Conservation (phyloP, 1,140 invertebrate genomes). For the Neoseiulus cucumeris region DNA sequence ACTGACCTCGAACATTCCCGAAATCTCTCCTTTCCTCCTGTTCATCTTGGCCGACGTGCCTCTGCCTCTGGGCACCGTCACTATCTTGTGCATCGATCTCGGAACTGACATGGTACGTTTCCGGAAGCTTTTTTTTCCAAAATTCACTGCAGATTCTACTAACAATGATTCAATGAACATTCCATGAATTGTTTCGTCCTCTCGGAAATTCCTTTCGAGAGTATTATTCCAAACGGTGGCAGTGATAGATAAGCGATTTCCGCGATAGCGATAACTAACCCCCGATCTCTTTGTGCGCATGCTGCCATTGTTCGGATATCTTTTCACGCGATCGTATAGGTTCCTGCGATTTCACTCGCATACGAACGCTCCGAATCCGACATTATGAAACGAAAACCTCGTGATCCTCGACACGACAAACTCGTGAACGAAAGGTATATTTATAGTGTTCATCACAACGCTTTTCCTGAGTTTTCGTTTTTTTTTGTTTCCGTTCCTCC, state of each 20-base stretch:
- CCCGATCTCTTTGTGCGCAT: neutral
- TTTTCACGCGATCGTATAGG: conserved; percentile 25
- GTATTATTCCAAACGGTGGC: neutral
- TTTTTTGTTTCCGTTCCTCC: neutral
- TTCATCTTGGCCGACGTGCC: conserved; percentile 95
- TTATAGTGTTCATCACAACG: neutral
- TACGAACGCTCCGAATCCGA: conserved; percentile 46
- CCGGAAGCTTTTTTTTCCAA: neutral
- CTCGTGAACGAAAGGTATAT: conserved; percentile 36
- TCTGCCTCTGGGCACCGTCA: conserved; percentile 88
- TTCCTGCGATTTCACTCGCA: conserved; percentile 46
- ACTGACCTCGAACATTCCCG: conserved; percentile 94
- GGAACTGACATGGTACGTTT: conserved; percentile 79
- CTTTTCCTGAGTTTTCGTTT: neutral
- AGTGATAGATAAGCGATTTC: too few relatives aligned
- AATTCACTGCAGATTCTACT: too few relatives aligned
- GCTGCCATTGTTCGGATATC: neutral
- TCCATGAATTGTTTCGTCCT: neutral
- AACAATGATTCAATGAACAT: neutral
- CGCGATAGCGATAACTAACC: too few relatives aligned
- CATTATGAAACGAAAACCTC: conserved; percentile 46
- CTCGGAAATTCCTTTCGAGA: neutral
- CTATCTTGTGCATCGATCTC: conserved; percentile 97
- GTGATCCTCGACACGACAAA: conserved; percentile 43
- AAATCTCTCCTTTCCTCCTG: conserved; percentile 95